Conservation (phyloP, 2,113 vertebrate species). For the Aleadryas rufinucha region DNA sequence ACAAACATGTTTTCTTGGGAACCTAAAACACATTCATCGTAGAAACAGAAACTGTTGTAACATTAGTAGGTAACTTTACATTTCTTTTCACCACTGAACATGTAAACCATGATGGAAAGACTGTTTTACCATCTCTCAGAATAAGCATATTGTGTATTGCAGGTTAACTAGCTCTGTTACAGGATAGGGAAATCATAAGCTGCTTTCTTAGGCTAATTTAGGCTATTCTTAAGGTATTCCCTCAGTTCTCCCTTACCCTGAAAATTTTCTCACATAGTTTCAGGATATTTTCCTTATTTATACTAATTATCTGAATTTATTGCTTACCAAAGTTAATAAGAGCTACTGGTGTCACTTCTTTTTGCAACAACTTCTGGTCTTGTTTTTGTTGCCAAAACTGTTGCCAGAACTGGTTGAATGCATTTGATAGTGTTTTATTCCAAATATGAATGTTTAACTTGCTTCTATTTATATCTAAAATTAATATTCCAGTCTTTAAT, state of each 20-base stretch:
- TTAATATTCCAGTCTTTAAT: neutral
- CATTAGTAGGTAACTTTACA: neutral
- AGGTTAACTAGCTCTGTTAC: neutral
- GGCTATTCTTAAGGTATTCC: neutral
- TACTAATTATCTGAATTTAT: neutral
- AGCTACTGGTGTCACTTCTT: neutral
- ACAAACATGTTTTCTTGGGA: neutral
- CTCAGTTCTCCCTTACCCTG: neutral
- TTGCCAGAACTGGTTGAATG: neutral
- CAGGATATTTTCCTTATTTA: neutral
- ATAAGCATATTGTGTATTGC: neutral
- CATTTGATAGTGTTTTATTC: neutral
- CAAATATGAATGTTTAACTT: neutral
- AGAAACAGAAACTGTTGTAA: neutral
- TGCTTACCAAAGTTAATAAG: neutral
- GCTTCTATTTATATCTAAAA: neutral
- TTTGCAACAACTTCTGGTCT: neutral
- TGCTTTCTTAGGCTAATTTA: neutral
- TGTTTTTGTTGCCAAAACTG: neutral
- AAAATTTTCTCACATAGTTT: neutral
- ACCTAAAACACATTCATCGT: neutral
- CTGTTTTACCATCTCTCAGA: neutral
- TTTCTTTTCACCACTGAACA: neutral
- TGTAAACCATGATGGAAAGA: neutral
- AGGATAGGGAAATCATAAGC: neutral